Evolutionary conservation across 2,888 invertebrate genomes (phyloP).

Genomic region (Athalia circularis): DNA sequence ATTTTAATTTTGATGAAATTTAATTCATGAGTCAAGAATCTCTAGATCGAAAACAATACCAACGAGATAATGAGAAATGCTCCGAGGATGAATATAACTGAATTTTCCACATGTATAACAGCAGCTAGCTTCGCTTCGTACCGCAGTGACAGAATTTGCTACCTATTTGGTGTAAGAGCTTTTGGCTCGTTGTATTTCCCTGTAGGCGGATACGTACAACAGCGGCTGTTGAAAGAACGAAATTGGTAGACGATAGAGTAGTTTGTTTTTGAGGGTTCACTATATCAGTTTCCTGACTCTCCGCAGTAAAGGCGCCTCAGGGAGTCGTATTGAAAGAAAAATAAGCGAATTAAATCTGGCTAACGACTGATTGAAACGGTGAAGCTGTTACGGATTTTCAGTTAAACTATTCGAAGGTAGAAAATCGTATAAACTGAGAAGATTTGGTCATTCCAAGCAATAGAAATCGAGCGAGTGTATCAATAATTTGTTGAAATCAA

Average conservation of each 20-base stretch:
- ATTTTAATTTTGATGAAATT: neutral
- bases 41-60: too few relatives aligned
- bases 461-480: slow-evolving; percentile 7
- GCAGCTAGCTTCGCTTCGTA: slow-evolving; percentile 37
- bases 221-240: neutral
- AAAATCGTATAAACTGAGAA: slow-evolving; percentile 7
- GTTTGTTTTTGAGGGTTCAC: neutral
- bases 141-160: slow-evolving; percentile 22
- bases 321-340: neutral
- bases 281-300: neutral
- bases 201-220: neutral
- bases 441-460: slow-evolving; percentile 23
- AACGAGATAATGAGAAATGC: neutral
- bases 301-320: neutral
- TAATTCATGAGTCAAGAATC: too few relatives aligned
- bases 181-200: slow-evolving; percentile 5
- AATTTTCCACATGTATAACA: slow-evolving; percentile 27
- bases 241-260: slow-evolving; percentile 13
- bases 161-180: neutral
- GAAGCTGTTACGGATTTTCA: slow-evolving; percentile 31
- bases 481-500: slow-evolving; percentile 4
- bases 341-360: slow-evolving; percentile 12
- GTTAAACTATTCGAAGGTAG: slow-evolving; percentile 13
- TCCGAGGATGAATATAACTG: neutral
- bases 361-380: slow-evolving; percentile 24